phyloP scores from a whole-genome alignment of 1,140 invertebrate species.

The Zaprionus ghesquierei region DNA sequence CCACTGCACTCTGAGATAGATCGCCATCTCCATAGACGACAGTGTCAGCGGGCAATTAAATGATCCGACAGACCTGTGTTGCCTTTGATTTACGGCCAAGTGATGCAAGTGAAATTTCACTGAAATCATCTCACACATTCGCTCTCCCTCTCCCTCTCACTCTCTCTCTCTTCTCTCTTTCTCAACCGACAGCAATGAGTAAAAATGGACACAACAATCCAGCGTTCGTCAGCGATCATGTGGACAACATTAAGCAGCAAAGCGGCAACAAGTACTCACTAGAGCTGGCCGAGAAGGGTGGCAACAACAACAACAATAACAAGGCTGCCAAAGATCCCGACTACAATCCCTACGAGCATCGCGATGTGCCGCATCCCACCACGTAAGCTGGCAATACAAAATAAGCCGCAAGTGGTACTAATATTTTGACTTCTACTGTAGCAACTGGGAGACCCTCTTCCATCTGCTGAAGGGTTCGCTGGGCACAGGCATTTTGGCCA shows the following conservation, averaged over 20 bases:
- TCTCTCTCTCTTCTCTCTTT: not conserved
- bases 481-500: constrained; percentile 94
- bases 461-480: constrained; percentile 93
- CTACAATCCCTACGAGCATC: constrained; percentile 87
- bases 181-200: constrained; percentile 59
- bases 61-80: constrained; percentile 2
- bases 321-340: constrained; percentile 73
- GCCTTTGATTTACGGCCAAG: constrained; percentile 27
- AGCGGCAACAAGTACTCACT: constrained; percentile 71
- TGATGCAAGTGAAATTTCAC: constrained; percentile 18
- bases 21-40: constrained; percentile 20
- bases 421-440: constrained; percentile 73
- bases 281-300: constrained; percentile 83
- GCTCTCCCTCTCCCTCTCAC: not conserved
- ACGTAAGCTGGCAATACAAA: constrained; percentile 84
- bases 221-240: constrained; percentile 67
- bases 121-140: not conserved
- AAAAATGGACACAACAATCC: constrained; percentile 81
- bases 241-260: constrained; percentile 60
- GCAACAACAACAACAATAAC: constrained; percentile 74
- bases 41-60: constrained; percentile 43
- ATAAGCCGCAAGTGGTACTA: not conserved
- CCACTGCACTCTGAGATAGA: constrained; percentile 40
- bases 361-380: constrained; percentile 88
- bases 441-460: constrained; percentile 90